Evolutionary conservation across 92 coral and sea anemone genomes (phyloP).

Genomic region (Phenganax stokvisi): DNA sequence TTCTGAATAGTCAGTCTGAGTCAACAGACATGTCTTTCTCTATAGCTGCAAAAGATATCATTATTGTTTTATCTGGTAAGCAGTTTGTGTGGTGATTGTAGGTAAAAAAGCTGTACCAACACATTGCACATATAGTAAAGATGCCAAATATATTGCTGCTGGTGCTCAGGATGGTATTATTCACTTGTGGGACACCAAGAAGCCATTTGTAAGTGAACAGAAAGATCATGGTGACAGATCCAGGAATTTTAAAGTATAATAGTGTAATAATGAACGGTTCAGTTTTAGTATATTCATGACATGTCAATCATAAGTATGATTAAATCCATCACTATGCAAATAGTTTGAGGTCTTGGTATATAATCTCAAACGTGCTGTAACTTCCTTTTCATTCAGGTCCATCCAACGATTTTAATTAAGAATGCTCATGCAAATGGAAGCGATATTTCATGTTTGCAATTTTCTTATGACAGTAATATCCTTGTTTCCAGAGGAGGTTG

Average conservation of each 20-base stretch:
- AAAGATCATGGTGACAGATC: too few species aligned
- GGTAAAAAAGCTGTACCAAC: conserved; percentile 94
- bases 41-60: not conserved
- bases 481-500: conserved; percentile 90
- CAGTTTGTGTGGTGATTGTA: not conserved
- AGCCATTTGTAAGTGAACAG: conserved; percentile 76
- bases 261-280: too few species aligned
- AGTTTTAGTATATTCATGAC: too few species aligned
- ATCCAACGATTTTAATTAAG: conserved; percentile 69
- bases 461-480: conserved; percentile 70
- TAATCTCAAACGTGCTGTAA: not conserved
- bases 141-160: conserved; percentile 76
- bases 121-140: conserved; percentile 74
- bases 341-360: too few species aligned
- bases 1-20: not conserved
- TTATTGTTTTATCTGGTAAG: not conserved
- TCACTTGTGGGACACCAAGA: conserved; percentile 93
- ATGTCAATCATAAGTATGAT: too few species aligned
- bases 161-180: conserved; percentile 98
- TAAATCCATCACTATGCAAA: too few species aligned
- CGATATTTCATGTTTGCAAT: conserved; percentile 71
- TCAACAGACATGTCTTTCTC: not conserved
- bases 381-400: conserved; percentile 51
- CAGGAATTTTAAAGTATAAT: too few species aligned
- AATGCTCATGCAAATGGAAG: conserved; percentile 85